These are phyloP conservation scores for Pseudomyrmex dendroicus DNA, from an alignment of 1,140 invertebrate species.

Conservation along the genomic window DNA sequence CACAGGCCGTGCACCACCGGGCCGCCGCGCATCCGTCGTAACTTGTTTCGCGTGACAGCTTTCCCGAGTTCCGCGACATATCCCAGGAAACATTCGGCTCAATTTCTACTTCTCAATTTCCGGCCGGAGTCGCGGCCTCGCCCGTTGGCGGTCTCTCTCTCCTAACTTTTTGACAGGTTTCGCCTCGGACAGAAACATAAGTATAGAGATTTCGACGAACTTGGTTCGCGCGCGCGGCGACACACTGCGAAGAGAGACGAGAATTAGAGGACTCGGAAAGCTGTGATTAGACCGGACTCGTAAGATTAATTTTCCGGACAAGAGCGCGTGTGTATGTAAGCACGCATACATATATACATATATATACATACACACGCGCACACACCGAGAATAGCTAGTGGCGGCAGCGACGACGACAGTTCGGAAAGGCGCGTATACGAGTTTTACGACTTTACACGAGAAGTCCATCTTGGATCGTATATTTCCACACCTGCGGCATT, in stretches of 20 bases:
- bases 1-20: background rate
- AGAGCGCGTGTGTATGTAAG: background rate
- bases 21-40: conserved; percentile 9
- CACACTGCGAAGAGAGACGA: background rate
- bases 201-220: conserved; percentile 24
- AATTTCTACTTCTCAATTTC: conserved; percentile 61
- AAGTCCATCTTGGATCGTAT: conserved; percentile 59
- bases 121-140: background rate
- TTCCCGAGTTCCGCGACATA: conserved; percentile 34
- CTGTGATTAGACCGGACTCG: conserved; percentile 43
- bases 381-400: background rate
- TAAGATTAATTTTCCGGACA: conserved; percentile 61
- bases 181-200: conserved; percentile 24
- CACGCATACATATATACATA: too few relatives aligned
- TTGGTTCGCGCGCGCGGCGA: background rate
- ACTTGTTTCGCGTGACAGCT: conserved; percentile 48
- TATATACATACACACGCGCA: too few relatives aligned
- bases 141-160: too few relatives aligned
- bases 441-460: conserved; percentile 56
- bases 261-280: background rate
- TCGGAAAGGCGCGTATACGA: conserved; percentile 43
- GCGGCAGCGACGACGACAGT: conserved; percentile 10
- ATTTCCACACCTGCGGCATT: conserved; percentile 10
- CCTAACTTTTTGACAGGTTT: conserved; percentile 57
- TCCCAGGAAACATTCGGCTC: conserved; percentile 48